These are phyloP conservation scores for Chaunax sp. DNA, from an alignment of 2,797 vertebrate species.

Conservation along the genomic window DNA sequence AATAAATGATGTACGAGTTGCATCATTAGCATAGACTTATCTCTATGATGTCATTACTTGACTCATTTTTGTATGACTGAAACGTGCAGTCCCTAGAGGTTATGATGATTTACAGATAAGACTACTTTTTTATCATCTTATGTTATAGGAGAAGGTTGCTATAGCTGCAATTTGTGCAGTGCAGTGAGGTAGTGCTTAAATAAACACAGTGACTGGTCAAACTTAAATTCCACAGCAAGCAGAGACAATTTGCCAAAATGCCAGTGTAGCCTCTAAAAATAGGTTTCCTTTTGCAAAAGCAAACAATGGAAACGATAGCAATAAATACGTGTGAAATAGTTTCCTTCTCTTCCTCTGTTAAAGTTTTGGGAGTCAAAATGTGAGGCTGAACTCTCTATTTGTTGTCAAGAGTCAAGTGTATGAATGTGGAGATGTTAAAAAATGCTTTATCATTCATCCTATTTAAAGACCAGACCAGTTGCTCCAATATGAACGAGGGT, in stretches of 20 bases:
- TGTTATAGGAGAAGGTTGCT: neutral
- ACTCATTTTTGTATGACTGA: neutral
- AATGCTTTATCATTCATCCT: slow-evolving; percentile 47
- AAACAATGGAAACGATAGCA: neutral
- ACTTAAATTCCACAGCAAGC: neutral
- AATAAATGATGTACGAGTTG: neutral
- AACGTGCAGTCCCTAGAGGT: no score
- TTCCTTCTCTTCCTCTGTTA: neutral
- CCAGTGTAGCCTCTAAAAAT: neutral
- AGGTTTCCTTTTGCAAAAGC: neutral
- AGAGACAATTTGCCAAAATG: slow-evolving; percentile 13
- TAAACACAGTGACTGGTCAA: neutral
- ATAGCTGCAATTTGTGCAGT: slow-evolving; percentile 20
- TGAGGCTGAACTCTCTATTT: neutral
- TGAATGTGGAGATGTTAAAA: slow-evolving; percentile 31
- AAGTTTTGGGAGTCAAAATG: neutral
- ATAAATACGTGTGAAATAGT: neutral
- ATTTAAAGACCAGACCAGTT: slow-evolving; percentile 44
- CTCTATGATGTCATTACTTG: neutral
- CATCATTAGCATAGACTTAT: neutral
- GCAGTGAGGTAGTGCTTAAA: slow-evolving; percentile 9
- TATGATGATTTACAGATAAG: neutral
- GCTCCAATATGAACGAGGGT: slow-evolving; percentile 46
- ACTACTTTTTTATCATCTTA: neutral
- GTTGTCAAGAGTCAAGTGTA: slow-evolving; percentile 12